Conservation (phyloP, 2,888 invertebrate genomes). For the Agrochola circellaris region DNA sequence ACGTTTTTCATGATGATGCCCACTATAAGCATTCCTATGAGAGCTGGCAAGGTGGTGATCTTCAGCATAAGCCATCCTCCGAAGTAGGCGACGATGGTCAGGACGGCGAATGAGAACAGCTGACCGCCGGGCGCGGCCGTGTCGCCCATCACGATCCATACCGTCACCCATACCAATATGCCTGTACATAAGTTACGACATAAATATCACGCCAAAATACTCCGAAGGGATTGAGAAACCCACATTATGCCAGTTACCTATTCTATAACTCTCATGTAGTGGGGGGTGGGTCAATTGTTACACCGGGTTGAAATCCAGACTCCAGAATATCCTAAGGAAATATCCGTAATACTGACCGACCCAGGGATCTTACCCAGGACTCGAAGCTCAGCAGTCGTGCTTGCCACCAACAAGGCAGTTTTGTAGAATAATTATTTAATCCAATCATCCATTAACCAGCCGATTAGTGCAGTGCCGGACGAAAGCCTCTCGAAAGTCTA, state of each 20-base stretch:
- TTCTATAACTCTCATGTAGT: not conserved
- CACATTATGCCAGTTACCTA: not conserved
- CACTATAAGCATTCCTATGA: slow-evolving; percentile 96
- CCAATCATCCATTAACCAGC: not conserved
- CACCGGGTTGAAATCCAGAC: not conserved
- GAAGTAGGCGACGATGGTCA: slow-evolving; percentile 94
- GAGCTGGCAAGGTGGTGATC: slow-evolving; percentile 94
- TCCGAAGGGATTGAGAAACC: not conserved
- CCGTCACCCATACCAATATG: slow-evolving; percentile 93
- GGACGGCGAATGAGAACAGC: slow-evolving; percentile 94
- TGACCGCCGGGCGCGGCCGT: slow-evolving; percentile 96
- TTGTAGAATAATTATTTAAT: too few relatives aligned
- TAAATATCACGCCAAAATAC: not conserved
- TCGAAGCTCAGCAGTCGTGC: not conserved
- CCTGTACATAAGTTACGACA: slow-evolving; percentile 80
- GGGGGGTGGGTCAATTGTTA: not conserved
- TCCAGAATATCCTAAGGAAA: not conserved
- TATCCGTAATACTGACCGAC: not conserved
- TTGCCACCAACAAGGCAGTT: not conserved
- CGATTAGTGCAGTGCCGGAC: not conserved
- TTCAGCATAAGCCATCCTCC: slow-evolving; percentile 95
- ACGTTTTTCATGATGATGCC: slow-evolving; percentile 94
- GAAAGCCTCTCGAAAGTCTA: not conserved
- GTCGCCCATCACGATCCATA: slow-evolving; percentile 94
- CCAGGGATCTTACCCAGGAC: not conserved